Percentiles rank a stretch among this genome's conserved stretches.
Conservation (phyloP, 2,797 vertebrate species). For the Allobates femoralis region DNA sequence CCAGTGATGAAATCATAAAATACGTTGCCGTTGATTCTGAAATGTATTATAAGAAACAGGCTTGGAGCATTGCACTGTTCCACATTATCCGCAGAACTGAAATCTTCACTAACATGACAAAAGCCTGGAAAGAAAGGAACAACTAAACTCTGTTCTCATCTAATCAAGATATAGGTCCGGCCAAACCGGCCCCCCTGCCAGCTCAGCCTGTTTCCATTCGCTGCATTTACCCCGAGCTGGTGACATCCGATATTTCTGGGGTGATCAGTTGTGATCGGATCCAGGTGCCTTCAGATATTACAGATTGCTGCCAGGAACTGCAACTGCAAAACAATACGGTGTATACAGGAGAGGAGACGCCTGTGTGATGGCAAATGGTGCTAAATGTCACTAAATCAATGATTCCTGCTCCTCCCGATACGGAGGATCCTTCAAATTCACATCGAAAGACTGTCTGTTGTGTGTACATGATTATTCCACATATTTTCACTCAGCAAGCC, state of each 20-base stretch:
- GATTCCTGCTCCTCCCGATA: too few species aligned
- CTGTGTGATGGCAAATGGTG: too few species aligned
- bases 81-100: slow-evolving; percentile 17
- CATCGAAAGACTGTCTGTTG: too few species aligned
- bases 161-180: slow-evolving; percentile 44
- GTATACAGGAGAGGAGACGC: not conserved
- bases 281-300: not conserved
- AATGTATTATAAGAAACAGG: slow-evolving; percentile 41
- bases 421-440: too few species aligned
- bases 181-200: slow-evolving; percentile 43
- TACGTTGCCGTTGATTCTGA: slow-evolving; percentile 11
- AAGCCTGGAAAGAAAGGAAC: slow-evolving; percentile 26
- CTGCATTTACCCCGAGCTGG: slow-evolving; percentile 17
- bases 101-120: slow-evolving; percentile 25
- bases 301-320: not conserved
- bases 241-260: not conserved
- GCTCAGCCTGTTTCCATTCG: not conserved
- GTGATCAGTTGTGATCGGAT: not conserved
- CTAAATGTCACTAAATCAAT: too few species aligned
- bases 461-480: too few species aligned
- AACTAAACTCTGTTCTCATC: slow-evolving; percentile 35
- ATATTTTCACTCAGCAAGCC: too few species aligned
- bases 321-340: not conserved
- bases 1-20: slow-evolving; percentile 50
- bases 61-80: slow-evolving; percentile 13